Percentiles rank a stretch among this genome's conserved stretches.
phyloP scores from a whole-genome alignment of 2,888 invertebrate species.

The Pollenia griseotomentosa region DNA sequence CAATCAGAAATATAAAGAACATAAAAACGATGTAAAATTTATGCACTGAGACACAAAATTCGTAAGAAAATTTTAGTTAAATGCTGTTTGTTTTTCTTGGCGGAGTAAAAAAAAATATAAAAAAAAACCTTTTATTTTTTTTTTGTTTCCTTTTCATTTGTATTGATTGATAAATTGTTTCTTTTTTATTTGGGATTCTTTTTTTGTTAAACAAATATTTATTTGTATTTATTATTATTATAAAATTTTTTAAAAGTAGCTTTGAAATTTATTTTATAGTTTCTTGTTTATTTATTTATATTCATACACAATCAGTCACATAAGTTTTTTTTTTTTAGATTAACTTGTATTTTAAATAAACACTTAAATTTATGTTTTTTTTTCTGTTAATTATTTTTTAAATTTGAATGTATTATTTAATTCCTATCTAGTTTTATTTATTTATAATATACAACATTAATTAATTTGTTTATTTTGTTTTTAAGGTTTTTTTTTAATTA shows the following conservation, averaged over 20 bases:
- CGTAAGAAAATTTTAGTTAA: conserved; percentile 14
- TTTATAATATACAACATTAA: conserved; percentile 19
- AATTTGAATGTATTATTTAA: neutral
- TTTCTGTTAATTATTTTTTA: neutral
- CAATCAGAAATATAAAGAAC: neutral
- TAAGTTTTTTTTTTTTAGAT: conserved; percentile 16
- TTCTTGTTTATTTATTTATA: conserved; percentile 24
- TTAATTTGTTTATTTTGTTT: neutral
- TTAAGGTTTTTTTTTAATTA: neutral
- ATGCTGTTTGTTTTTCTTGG: neutral
- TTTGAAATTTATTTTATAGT: conserved; percentile 16
- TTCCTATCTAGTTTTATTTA: conserved; percentile 44
- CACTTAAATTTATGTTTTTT: neutral
- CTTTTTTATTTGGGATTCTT: no score
- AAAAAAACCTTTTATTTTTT: no score
- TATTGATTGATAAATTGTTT: no score
- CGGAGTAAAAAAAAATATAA: neutral
- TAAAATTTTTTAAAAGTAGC: neutral
- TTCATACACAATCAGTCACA: conserved; percentile 72
- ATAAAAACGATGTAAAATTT: conserved; percentile 2
- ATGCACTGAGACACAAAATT: neutral
- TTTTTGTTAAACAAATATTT: neutral
- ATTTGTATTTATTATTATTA: neutral
- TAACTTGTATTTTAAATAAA: conserved; percentile 18
- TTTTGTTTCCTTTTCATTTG: no score